Conservation (phyloP, 2,113 vertebrate species). For the Ammospiza nelsoni region DNA sequence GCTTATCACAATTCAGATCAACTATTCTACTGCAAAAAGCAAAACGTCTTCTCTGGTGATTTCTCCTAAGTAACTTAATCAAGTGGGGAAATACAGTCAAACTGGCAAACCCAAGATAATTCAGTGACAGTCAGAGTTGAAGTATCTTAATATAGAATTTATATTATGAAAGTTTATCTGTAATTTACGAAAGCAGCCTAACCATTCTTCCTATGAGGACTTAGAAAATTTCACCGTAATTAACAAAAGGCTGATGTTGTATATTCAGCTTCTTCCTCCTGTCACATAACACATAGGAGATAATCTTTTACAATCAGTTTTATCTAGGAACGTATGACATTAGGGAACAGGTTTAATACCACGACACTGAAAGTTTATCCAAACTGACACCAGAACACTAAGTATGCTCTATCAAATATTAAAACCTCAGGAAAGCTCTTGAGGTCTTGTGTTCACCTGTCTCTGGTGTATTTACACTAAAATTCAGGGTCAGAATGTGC, state of each 20-base stretch:
- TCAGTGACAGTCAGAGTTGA: neutral
- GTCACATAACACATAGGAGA: neutral
- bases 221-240: neutral
- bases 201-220: neutral
- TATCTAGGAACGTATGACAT: neutral
- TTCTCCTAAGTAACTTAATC: neutral
- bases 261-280: neutral
- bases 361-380: neutral
- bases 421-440: neutral
- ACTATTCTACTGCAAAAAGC: neutral
- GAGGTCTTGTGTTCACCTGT: neutral
- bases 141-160: neutral
- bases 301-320: neutral
- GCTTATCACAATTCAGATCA: slow-evolving; percentile 5
- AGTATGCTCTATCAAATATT: neutral
- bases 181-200: neutral
- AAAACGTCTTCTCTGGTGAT: neutral
- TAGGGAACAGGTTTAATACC: neutral
- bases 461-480: neutral
- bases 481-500: neutral
- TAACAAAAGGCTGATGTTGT: neutral
- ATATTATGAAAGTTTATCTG: neutral
- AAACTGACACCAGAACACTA: neutral
- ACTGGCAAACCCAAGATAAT: neutral
- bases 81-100: neutral